Evolutionary conservation across 2,888 invertebrate species (phyloP), one percentile per base, ranked within the genome.

Genomic region (Ophonus ardosiacus): DNA sequence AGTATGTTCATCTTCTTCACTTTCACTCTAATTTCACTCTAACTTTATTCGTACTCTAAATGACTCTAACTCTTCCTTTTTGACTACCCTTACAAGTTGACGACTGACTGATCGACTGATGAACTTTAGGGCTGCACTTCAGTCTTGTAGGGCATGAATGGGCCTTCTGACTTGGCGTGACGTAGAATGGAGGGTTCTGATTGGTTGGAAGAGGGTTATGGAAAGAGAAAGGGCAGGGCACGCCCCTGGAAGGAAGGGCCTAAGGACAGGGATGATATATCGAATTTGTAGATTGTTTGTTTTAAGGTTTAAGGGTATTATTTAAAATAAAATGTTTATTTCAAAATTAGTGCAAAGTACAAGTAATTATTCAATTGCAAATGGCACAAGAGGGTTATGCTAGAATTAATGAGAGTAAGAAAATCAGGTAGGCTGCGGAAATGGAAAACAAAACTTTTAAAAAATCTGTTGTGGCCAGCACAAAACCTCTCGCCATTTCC

Each of bases 71-170:
- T 51, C 43, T 51, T 51, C 43, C 1, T 8, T 51, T 8, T 51
- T 51, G 43, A 51, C 43, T 8, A 51, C 43, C 31, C 5, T 31
- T 31, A 31, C 31, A 31, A 31, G 17, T 24, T 10, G 63, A 21
- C 71, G 24, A 74, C 17, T 74, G n/a, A 74, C 71, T 74, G 71
- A 74, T 18, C 15, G 18, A 17, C 71, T 40, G 18, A 40, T 74
- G 43, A 74, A 74, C 71, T 74, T 74, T 74, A 21, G 71, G 18
- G 71, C 71, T 43, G 43, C 8, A 13, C 17, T 40, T 17, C 13
- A 74, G 71, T 74, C 31, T 74, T 15, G 43, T 24, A 17, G 43
- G 40, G 15, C 17, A 68, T 74, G 71, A 74, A 74, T 74, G 71
- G 24, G 24, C 15, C 43, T 8, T 74, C 18, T 74, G 51, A 18